Evolutionary conservation across 1,140 invertebrate genomes (phyloP).

Genomic region (Oryzaephilus surinamensis): DNA sequence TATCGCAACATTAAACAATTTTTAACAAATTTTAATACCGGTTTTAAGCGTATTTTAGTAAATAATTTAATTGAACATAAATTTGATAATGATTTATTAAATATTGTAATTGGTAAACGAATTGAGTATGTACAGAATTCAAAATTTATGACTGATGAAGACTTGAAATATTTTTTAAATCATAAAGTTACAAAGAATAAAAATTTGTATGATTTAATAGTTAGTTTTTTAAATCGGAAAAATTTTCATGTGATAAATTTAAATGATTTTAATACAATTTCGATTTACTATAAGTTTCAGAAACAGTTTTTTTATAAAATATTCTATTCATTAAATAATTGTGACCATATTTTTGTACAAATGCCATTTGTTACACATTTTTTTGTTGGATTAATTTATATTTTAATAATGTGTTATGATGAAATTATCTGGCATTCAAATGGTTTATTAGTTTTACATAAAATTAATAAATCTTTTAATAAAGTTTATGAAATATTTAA

Average conservation of each 20-base stretch:
- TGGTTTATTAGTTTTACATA: constrained; percentile 16
- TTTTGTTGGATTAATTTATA: constrained; percentile 22
- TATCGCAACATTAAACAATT: too few species aligned
- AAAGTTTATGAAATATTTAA: constrained; percentile 8
- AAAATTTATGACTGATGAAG: constrained; percentile 16
- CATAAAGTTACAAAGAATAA: constrained; percentile 1
- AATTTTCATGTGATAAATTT: constrained; percentile 16
- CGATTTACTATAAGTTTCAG: constrained; percentile 16
- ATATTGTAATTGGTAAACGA: constrained; percentile 13
- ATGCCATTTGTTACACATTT: constrained; percentile 28
- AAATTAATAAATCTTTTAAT: constrained; percentile 1
- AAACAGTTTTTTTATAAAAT: constrained; percentile 17
- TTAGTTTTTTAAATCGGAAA: not conserved
- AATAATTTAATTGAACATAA: too few species aligned
- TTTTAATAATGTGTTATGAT: constrained; percentile 18
- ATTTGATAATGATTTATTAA: too few species aligned
- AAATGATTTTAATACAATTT: constrained; percentile 13
- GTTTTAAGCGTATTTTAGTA: too few species aligned
- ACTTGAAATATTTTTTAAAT: constrained; percentile 7
- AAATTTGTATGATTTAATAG: not conserved
- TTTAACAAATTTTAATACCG: too few species aligned
- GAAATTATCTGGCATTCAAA: constrained; percentile 11
- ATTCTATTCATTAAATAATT: constrained; percentile 9
- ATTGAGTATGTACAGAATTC: constrained; percentile 15
- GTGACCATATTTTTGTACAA: constrained; percentile 22